Evolutionary conservation across 2,797 vertebrate genomes (phyloP), one percentile per base, ranked within the genome.

Genomic region (Protosalanx chinensis): DNA sequence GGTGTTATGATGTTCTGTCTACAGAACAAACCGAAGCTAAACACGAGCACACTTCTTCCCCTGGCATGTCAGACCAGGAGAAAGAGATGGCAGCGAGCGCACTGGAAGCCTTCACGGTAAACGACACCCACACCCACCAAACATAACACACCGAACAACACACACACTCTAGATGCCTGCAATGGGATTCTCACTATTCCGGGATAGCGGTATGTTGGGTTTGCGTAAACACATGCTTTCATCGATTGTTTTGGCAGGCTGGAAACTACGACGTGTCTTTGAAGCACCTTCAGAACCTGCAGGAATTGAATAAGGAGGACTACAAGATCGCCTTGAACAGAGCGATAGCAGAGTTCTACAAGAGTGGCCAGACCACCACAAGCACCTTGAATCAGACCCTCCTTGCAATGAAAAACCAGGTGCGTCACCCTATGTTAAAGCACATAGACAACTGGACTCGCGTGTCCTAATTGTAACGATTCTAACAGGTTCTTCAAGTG

Each of bases 311-410:
- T 88, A 98, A 96, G 87, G 97, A 98, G 41, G 97, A 99, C 88
- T 97, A 98, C 90, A 99, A 99, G 92, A 95, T 99, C 69, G 88
- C 93, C 76, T 82, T 99, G 93, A 99, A 99, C 82, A 95, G 92
- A 86, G 95, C 97, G 20, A 91, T 98, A 41, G 91, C 94, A 0
- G 96, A 98, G 73, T 99, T 99, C 88, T 98, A 95, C 90, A 97
- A 93, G 89, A 96, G 91, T 73, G 95, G 95, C 65, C 98, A 98
- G 88, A 94, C 92, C 32, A 97, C 95, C 74, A 96, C 95, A 0
- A 94, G 96, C 82, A 93, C 85, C 32, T 88, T 99, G 82, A 98
- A 94, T 81, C 95, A 98, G 81, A 93, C 93, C 0, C 92, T 98
- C 66, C 91, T 93, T 81, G 91, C 94, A 20, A 91, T 98, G 86